phyloP scores from a whole-genome alignment of 2,888 invertebrate species.

The Ectemnius cavifrons region DNA sequence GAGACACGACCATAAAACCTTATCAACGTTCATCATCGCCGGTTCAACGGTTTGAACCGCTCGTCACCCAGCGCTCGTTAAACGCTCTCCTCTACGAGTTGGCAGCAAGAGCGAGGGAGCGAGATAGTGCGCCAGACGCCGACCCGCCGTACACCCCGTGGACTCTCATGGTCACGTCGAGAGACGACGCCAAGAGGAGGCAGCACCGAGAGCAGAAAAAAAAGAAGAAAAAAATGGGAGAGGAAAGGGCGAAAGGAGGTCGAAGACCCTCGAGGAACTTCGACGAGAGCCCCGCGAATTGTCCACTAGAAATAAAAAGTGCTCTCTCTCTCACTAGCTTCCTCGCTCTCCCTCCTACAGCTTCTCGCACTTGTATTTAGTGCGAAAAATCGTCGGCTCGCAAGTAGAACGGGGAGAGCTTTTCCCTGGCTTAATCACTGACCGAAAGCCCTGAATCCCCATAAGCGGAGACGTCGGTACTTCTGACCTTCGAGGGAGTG shows the following conservation, averaged over 20 bases:
- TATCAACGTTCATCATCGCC: constrained; percentile 72
- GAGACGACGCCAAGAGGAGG: too few species aligned
- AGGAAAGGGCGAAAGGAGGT: constrained; percentile 54
- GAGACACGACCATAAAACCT: constrained; percentile 71
- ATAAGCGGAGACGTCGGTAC: neutral
- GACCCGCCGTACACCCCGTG: constrained; percentile 42
- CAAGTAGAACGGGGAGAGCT: neutral
- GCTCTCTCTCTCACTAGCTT: neutral
- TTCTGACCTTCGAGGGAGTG: neutral
- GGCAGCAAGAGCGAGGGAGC: constrained; percentile 19
- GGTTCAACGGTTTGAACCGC: constrained; percentile 68
- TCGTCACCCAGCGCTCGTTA: constrained; percentile 69
- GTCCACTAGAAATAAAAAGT: constrained; percentile 41
- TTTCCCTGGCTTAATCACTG: too few species aligned
- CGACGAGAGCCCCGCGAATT: constrained; percentile 43
- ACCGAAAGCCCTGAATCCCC: too few species aligned
- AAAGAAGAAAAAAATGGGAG: constrained; percentile 35
- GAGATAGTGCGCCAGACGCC: too few species aligned
- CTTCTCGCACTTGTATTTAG: neutral
- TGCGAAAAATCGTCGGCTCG: constrained; percentile 18
- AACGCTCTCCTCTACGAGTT: constrained; percentile 60
- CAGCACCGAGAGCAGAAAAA: constrained; percentile 19
- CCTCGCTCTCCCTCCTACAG: too few species aligned
- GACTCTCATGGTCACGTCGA: constrained; percentile 51
- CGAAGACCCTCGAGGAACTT: constrained; percentile 49